Evolutionary conservation across 2,888 invertebrate species (phyloP).

Genomic region (Spisula subtruncata): DNA sequence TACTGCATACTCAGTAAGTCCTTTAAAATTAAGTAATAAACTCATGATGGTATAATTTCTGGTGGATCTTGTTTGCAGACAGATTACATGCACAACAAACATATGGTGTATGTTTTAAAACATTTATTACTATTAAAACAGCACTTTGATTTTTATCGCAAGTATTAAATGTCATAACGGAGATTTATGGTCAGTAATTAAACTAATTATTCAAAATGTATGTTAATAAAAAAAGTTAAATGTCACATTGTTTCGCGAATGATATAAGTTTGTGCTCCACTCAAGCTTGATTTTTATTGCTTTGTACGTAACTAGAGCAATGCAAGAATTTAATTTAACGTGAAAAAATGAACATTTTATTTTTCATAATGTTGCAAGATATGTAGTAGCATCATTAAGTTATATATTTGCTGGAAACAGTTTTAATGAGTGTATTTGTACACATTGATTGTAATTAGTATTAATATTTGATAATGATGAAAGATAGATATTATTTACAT

Average conservation of each 20-base stretch:
- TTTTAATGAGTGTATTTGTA: neutral
- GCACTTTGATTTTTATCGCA: neutral
- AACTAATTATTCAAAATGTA: conserved; percentile 25
- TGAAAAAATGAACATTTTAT: neutral
- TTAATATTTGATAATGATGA: too few relatives aligned
- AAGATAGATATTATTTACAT: too few relatives aligned
- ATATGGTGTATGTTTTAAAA: conserved; percentile 10
- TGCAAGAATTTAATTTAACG: neutral
- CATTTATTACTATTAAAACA: neutral
- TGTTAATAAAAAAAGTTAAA: conserved; percentile 14
- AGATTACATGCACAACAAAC: neutral
- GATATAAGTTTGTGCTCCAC: neutral
- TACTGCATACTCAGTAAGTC: too few relatives aligned
- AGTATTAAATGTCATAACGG: neutral
- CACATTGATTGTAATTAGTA: too few relatives aligned
- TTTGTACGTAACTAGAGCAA: neutral
- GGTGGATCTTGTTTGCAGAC: neutral
- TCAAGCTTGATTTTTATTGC: neutral
- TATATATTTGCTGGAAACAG: neutral
- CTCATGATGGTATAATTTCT: too few relatives aligned
- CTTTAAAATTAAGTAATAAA: too few relatives aligned
- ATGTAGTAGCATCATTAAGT: too few relatives aligned
- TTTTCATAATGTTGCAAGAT: neutral
- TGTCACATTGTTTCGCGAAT: neutral
- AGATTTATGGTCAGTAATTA: conserved; percentile 15